Conservation (phyloP, 2,888 invertebrate genomes). For the Boloria selene region DNA sequence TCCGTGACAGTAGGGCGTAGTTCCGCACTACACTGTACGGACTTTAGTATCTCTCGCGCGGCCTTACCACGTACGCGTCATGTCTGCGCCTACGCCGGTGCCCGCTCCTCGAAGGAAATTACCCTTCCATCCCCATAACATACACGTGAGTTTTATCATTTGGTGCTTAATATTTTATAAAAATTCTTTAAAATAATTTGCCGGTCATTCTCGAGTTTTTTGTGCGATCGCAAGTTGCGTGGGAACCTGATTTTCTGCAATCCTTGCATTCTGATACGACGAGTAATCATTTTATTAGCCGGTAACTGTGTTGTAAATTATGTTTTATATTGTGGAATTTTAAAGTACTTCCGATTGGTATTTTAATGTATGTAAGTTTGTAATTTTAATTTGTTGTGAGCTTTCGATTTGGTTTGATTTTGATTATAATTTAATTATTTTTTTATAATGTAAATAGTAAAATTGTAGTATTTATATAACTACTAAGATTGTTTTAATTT, state of each 20-base stretch:
- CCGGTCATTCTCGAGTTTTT: neutral
- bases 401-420: too few species aligned
- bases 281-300: slow-evolving; percentile 53
- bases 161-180: neutral
- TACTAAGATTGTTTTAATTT: too few species aligned
- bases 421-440: too few species aligned
- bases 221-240: slow-evolving; percentile 47
- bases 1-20: slow-evolving; percentile 40
- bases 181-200: neutral
- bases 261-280: slow-evolving; percentile 64
- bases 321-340: slow-evolving; percentile 20
- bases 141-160: slow-evolving; percentile 64
- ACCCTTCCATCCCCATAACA: slow-evolving; percentile 72
- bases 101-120: slow-evolving; percentile 71
- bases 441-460: too few species aligned
- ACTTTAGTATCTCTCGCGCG: slow-evolving; percentile 44
- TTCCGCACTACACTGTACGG: slow-evolving; percentile 37
- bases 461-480: too few species aligned
- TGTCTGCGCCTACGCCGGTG: slow-evolving; percentile 57
- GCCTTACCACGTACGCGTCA: slow-evolving; percentile 55
- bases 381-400: neutral
- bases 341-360: neutral
- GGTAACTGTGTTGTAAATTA: slow-evolving; percentile 27
- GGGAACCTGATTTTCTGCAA: slow-evolving; percentile 73
- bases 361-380: neutral